Evolutionary conservation across 2,113 vertebrate species (phyloP).

Genomic region (Carollia perspicillata): DNA sequence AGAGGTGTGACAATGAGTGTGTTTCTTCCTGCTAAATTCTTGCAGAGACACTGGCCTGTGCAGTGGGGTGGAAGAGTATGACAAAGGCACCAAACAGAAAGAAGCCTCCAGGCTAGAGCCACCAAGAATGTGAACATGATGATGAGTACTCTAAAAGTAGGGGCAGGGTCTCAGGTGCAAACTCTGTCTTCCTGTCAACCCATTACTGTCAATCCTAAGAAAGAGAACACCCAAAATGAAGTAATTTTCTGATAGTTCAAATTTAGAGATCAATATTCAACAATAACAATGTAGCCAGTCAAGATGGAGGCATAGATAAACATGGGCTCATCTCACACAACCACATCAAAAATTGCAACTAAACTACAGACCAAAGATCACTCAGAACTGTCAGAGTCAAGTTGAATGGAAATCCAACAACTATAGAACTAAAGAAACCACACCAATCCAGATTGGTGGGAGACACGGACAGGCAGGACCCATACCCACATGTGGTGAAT

Average conservation of each 20-base stretch:
- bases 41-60: neutral
- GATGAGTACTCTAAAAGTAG: neutral
- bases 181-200: neutral
- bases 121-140: neutral
- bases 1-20: neutral
- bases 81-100: neutral
- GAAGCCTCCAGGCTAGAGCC: neutral
- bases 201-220: neutral
- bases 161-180: neutral
- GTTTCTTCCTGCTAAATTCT: neutral
- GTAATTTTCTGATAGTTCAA: constrained; percentile 62
- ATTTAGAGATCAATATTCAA: constrained; percentile 53
- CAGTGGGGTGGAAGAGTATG: neutral
- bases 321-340: too few relatives aligned
- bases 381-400: too few relatives aligned
- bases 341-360: too few relatives aligned
- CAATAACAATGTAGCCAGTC: neutral
- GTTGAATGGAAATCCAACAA: too few relatives aligned
- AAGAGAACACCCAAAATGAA: constrained; percentile 35
- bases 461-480: too few relatives aligned
- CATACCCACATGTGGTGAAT: too few relatives aligned
- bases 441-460: too few relatives aligned
- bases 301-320: too few relatives aligned
- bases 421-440: too few relatives aligned
- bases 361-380: too few relatives aligned